Evolutionary conservation across 2,888 invertebrate species (phyloP).

Genomic region (Heliconius erato): DNA sequence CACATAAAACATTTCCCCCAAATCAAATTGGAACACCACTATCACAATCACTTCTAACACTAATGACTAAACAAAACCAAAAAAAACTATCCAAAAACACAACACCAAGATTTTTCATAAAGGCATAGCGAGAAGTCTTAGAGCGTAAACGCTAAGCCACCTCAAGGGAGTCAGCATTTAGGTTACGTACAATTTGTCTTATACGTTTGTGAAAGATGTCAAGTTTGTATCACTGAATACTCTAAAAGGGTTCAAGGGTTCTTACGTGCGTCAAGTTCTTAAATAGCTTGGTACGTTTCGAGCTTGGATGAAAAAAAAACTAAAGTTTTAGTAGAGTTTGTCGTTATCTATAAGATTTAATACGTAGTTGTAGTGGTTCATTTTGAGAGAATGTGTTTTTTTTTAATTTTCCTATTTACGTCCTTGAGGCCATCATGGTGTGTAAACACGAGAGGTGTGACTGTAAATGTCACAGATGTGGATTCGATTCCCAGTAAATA

Average conservation of each 20-base stretch:
- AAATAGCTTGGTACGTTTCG: conserved; percentile 35
- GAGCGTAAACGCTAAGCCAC: conserved; percentile 29
- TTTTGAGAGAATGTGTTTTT: neutral
- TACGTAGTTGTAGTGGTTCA: neutral
- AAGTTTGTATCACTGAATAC: conserved; percentile 46
- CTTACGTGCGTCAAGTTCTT: conserved; percentile 45
- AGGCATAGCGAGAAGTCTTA: neutral
- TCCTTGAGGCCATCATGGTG: neutral
- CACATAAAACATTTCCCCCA: too few species aligned
- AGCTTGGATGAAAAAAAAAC: neutral
- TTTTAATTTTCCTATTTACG: neutral
- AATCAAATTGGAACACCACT: neutral
- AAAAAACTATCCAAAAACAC: neutral
- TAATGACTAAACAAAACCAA: neutral
- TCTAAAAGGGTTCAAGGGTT: conserved; percentile 44
- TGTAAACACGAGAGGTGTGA: neutral
- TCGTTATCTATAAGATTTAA: neutral
- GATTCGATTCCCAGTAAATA: too few species aligned
- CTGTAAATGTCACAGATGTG: too few species aligned
- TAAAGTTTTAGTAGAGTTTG: neutral
- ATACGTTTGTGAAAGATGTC: conserved; percentile 43
- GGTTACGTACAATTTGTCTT: conserved; percentile 46
- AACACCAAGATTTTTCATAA: neutral
- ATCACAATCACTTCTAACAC: neutral
- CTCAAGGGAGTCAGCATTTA: conserved; percentile 40